These are phyloP conservation scores for Dermolepida albohirtum DNA, from an alignment of 2,888 invertebrate species.

Conservation along the genomic window DNA sequence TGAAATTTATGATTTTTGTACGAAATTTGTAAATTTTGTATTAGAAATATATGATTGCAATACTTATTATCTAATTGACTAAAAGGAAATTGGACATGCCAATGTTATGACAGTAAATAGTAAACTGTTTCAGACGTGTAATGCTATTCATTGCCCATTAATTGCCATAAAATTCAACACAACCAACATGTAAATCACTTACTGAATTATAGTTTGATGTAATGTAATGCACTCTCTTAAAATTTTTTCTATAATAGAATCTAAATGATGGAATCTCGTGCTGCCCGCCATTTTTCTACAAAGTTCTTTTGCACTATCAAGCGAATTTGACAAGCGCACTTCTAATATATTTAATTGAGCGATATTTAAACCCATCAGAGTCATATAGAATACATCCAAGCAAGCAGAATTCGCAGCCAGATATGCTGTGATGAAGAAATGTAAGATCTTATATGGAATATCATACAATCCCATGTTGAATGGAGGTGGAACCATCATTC, in stretches of 20 bases:
- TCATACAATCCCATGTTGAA: constrained; percentile 19
- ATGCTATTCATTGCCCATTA: too few relatives aligned
- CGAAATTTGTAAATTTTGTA: too few relatives aligned
- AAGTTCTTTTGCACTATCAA: constrained; percentile 4
- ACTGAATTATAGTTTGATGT: constrained; percentile 28
- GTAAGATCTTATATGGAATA: constrained; percentile 26
- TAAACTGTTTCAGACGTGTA: too few relatives aligned
- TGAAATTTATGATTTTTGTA: too few relatives aligned
- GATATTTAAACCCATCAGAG: constrained; percentile 21
- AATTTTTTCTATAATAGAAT: not conserved
- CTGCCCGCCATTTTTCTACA: not conserved
- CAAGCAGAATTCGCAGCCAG: constrained; percentile 10
- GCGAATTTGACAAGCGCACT: not conserved
- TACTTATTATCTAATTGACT: too few relatives aligned
- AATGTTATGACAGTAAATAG: too few relatives aligned
- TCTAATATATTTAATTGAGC: constrained; percentile 34
- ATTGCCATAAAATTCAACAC: too few relatives aligned
- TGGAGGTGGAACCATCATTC: constrained; percentile 26
- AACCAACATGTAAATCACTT: not conserved
- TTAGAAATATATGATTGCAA: too few relatives aligned
- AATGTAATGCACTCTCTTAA: constrained; percentile 23
- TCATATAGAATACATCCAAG: constrained; percentile 25
- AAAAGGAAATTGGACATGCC: too few relatives aligned
- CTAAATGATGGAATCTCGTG: not conserved
- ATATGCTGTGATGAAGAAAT: constrained; percentile 4